Evolutionary conservation across 2,113 vertebrate species (phyloP).

Genomic region (Odontophorus gujanensis): DNA sequence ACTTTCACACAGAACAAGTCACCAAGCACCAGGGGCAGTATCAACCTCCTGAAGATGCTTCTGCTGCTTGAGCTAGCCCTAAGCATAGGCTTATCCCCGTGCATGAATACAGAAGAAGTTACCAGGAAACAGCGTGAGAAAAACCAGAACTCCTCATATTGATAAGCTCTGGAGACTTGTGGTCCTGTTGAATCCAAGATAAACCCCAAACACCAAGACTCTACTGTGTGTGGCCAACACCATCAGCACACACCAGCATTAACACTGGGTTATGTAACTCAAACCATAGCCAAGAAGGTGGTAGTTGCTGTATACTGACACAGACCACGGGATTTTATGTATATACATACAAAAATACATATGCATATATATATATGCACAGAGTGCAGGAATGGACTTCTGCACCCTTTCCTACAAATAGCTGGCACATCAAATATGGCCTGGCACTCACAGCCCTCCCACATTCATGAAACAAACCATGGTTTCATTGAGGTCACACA

Average conservation of each 20-base stretch:
- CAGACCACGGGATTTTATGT: not conserved
- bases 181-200: not conserved
- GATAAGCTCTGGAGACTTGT: not conserved
- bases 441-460: not conserved
- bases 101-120: not conserved
- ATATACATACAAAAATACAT: not conserved
- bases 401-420: not conserved
- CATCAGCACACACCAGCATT: not conserved
- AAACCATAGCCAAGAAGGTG: not conserved
- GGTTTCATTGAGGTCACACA: not conserved
- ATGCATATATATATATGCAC: accelerated
- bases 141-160: not conserved
- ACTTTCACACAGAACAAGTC: not conserved
- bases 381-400: not conserved
- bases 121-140: not conserved
- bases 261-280: accelerated
- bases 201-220: not conserved
- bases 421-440: not conserved
- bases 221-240: not conserved
- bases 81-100: not conserved
- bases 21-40: not conserved
- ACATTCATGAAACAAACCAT: not conserved
- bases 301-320: not conserved
- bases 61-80: not conserved
- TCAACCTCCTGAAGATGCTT: not conserved